Percentiles rank a stretch among this genome's conserved stretches.
Conservation (phyloP, 2,113 vertebrate species). For the Microcebus murinus region DNA sequence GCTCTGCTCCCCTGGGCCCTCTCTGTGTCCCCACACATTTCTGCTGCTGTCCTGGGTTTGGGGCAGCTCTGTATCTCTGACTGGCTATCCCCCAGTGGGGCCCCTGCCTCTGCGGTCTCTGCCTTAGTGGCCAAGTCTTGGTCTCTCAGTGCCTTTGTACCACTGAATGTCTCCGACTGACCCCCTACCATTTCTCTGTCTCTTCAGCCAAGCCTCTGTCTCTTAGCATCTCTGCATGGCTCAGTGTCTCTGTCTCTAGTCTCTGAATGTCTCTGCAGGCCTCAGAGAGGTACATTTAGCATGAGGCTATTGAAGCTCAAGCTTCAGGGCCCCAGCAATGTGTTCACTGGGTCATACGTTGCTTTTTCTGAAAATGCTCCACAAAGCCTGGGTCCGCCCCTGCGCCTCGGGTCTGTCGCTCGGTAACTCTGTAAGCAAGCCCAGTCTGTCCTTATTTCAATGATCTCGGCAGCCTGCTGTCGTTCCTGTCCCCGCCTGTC, state of each 20-base stretch:
- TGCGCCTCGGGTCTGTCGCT: neutral
- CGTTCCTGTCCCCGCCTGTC: neutral
- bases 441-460: neutral
- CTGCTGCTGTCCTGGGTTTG: neutral
- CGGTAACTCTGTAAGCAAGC: neutral
- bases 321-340: neutral
- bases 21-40: neutral
- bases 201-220: neutral
- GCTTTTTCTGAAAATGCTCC: conserved; percentile 21
- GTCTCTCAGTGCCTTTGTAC: neutral
- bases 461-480: neutral
- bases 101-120: neutral
- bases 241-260: neutral
- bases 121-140: neutral
- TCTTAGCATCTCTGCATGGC: neutral
- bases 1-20: neutral
- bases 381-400: neutral
- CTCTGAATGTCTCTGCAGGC: conserved; percentile 1
- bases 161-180: neutral
- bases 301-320: neutral
- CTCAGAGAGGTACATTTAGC: neutral
- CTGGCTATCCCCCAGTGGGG: neutral
- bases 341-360: neutral
- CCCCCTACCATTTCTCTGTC: neutral
- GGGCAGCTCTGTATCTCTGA: neutral